A percentile compares a stretch with the other conserved stretches of the same genome.
Conservation (phyloP, 2,797 vertebrate species). For the Propithecus perrieri region DNA sequence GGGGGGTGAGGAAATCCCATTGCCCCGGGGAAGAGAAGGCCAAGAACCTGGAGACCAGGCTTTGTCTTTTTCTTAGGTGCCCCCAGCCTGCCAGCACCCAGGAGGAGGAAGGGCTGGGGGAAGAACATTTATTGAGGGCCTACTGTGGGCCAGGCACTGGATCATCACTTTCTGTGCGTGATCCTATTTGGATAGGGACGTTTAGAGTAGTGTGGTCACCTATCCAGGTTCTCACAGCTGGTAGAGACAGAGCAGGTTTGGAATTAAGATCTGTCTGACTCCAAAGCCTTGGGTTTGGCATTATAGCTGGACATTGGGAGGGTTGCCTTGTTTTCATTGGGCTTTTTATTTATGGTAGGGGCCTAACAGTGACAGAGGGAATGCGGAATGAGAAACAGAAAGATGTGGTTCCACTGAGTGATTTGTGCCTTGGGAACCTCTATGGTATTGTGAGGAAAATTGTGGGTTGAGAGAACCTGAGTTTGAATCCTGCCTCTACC, state of each 20-base stretch:
- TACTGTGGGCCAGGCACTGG: background rate
- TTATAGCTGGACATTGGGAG: background rate
- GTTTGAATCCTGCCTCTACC: background rate
- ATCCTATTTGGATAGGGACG: background rate
- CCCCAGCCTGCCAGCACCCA: fast-evolving
- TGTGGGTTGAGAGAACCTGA: background rate
- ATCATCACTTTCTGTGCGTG: background rate
- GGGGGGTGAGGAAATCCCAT: background rate
- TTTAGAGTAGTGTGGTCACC: background rate
- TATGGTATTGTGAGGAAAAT: background rate
- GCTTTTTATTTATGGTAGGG: background rate
- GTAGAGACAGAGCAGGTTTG: background rate
- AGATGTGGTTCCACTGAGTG: background rate
- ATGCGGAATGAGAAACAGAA: background rate
- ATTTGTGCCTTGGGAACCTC: background rate
- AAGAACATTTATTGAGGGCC: background rate
- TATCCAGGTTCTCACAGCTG: background rate
- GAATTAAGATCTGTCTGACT: background rate
- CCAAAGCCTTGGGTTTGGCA: background rate
- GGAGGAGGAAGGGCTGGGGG: background rate
- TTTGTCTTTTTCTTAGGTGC: background rate
- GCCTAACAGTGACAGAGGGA: background rate
- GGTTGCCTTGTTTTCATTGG: background rate
- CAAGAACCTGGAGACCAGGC: background rate
- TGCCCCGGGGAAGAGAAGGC: background rate